Evolutionary conservation across 2,797 vertebrate species (phyloP), one percentile per base, ranked within the genome.

Genomic region (Channallabes apus): DNA sequence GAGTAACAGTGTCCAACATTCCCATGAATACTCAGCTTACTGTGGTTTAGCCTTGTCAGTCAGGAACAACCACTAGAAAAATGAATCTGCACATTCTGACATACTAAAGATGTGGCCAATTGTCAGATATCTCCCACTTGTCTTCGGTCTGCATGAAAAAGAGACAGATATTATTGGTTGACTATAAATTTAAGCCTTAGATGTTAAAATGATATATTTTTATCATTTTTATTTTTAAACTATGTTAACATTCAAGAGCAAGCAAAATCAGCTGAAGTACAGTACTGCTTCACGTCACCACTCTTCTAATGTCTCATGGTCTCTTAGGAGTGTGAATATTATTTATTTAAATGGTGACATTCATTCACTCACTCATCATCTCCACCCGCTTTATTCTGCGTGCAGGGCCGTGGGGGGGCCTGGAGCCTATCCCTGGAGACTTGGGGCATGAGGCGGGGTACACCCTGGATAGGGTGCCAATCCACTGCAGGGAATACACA

Each of bases 61-160:
- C 79, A 65, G 0, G 27, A 67, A 54, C 41, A 67, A 67, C 79
- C 79, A 67, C 62, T 22, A 80, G 79, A 32, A 80, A 67, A 51
- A 80, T 80, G 83, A 82, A 82, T 79, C 67, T 84, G 76, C 83
- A 82, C 83, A 82, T 73, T 68, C 65, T 79, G 80, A 87, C 80
- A 79, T 64, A 58, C 46, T 15, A 24, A 77, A 65, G 71, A 29
- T 38, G 83, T 69, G 22, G 80, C 29, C 58, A 85, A 29, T 56
- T 27, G 15, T 51, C 51, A 27, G 62, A 27, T 51, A 65, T 51
- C 51, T 80, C 78, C 78, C 61, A 22, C 41, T 65, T 80, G 61
- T 51, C 61, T 80, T 54, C n/a, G 22, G 8, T 67, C n/a, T 65
- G 41, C 27, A 80, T 29, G 79, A 67, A 62, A n/a, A 20, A 76